These are phyloP conservation scores for Cryptomyrus ogoouensis DNA, from an alignment of 2,113 vertebrate species.

Conservation along the genomic window DNA sequence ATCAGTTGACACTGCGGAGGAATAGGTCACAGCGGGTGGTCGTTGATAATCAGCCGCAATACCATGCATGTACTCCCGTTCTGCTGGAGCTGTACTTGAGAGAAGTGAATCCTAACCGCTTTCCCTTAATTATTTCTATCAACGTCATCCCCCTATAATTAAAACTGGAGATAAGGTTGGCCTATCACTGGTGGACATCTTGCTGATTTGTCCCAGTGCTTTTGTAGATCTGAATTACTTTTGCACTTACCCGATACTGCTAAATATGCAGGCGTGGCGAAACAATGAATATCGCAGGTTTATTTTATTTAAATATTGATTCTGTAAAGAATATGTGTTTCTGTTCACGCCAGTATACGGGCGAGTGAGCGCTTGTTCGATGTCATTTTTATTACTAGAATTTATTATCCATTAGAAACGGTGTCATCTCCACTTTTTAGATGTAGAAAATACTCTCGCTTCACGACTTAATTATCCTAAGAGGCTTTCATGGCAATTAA, in stretches of 20 bases:
- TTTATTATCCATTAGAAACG: slow-evolving; percentile 3
- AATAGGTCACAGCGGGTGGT: neutral
- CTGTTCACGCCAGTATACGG: neutral
- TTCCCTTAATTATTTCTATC: neutral
- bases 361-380: neutral
- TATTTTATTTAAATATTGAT: neutral
- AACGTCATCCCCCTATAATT: neutral
- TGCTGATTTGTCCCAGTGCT: neutral
- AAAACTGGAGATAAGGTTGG: neutral
- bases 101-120: neutral
- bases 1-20: neutral
- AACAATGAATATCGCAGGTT: neutral
- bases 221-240: neutral
- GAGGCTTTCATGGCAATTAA: slow-evolving; percentile 15
- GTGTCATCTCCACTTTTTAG: neutral
- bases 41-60: neutral
- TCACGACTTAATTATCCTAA: slow-evolving; percentile 13
- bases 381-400: slow-evolving; percentile 10
- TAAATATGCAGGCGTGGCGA: neutral
- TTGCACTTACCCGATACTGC: neutral
- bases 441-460: neutral
- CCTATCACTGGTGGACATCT: neutral
- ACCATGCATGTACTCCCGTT: neutral
- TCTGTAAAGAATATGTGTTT: neutral
- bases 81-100: neutral